Evolutionary conservation across 2,113 vertebrate species (phyloP).

Genomic region (Macheiramphus alcinus): DNA sequence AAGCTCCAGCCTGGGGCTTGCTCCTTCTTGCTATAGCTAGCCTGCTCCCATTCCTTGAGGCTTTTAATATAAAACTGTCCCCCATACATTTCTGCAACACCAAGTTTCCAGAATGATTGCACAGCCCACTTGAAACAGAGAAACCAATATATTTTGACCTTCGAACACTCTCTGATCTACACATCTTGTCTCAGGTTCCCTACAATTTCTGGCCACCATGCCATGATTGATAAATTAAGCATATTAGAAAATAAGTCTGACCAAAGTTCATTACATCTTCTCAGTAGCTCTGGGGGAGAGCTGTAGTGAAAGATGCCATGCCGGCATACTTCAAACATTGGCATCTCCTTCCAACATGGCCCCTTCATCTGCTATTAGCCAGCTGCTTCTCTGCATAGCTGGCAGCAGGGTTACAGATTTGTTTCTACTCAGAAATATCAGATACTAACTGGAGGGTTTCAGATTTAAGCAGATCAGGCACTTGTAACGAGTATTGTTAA

Average conservation of each 20-base stretch:
- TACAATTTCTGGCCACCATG: rapidly evolving
- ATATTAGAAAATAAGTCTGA: neutral
- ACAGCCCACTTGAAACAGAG: neutral
- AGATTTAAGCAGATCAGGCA: neutral
- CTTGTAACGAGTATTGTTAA: rapidly evolving
- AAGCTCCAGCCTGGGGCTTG: neutral
- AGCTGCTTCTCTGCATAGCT: neutral
- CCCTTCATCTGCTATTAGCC: neutral
- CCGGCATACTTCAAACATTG: neutral
- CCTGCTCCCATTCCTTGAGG: neutral
- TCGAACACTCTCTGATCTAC: neutral
- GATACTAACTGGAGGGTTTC: neutral
- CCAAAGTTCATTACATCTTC: neutral
- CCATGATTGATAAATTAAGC: neutral
- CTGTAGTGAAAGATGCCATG: neutral
- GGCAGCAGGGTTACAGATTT: neutral
- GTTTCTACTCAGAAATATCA: neutral
- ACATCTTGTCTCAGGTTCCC: neutral
- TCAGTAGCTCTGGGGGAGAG: neutral
- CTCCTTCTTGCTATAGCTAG: neutral
- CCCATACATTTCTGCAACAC: neutral
- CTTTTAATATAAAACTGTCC: neutral
- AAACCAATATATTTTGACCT: neutral
- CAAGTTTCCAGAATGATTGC: neutral
- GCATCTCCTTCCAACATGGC: neutral